A percentile compares a stretch with the other conserved stretches of the same genome.
These are phyloP conservation scores for Spinus pinus DNA, from an alignment of 2,797 vertebrate genomes.

Conservation along the genomic window DNA sequence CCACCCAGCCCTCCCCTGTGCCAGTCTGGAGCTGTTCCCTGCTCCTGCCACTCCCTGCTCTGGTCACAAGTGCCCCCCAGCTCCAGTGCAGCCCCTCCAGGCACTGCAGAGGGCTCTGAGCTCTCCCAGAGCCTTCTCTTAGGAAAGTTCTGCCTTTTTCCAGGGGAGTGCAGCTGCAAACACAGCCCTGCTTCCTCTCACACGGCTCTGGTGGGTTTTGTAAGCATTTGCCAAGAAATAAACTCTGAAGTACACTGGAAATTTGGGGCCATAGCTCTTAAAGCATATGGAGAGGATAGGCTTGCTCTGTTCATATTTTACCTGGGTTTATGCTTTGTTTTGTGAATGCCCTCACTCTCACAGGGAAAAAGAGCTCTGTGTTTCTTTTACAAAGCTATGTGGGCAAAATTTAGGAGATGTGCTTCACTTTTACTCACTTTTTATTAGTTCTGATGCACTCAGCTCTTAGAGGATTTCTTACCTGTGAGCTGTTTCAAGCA, in stretches of 20 bases:
- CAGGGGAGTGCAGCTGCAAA: neutral
- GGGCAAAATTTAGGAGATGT: neutral
- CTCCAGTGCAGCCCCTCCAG: neutral
- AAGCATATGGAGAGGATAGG: neutral
- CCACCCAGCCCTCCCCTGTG: accelerated
- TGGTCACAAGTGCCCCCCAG: neutral
- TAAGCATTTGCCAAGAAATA: neutral
- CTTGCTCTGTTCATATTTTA: neutral
- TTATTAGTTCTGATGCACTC: neutral
- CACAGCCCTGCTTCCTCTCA: neutral
- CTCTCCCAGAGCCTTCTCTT: neutral
- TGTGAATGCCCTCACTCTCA: neutral
- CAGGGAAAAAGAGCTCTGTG: neutral
- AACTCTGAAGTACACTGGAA: neutral
- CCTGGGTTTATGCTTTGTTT: neutral
- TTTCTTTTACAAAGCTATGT: neutral
- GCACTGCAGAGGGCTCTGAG: neutral
- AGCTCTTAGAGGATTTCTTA: neutral
- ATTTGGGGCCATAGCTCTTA: neutral
- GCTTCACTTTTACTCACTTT: neutral
- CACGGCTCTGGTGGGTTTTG: neutral
- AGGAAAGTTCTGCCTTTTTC: neutral
- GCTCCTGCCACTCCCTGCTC: neutral
- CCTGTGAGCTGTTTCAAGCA: neutral
- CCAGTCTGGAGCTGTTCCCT: neutral